These are phyloP conservation scores for Dryas iulia DNA, from an alignment of 1,140 invertebrate species.

Conservation along the genomic window DNA sequence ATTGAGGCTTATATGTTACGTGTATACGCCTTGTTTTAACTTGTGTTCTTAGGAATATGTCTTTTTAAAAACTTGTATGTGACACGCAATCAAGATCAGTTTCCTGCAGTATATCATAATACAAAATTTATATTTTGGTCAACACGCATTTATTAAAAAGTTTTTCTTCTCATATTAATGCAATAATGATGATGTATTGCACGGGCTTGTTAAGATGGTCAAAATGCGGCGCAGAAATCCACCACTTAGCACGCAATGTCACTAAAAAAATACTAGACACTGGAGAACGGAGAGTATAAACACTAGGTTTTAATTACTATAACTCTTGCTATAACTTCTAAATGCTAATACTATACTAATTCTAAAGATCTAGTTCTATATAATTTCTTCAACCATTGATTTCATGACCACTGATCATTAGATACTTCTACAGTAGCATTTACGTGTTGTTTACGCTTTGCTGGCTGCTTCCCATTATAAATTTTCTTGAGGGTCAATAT, in stretches of 20 bases:
- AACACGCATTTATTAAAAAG: no score
- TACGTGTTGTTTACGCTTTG: constrained; percentile 21
- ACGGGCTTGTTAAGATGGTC: not conserved
- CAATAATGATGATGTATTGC: no score
- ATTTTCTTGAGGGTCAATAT: constrained; percentile 5
- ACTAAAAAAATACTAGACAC: not conserved
- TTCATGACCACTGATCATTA: constrained; percentile 6
- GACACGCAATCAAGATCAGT: no score
- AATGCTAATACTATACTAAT: not conserved
- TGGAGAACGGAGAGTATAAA: not conserved
- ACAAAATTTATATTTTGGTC: no score
- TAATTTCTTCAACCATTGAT: not conserved
- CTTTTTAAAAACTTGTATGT: no score
- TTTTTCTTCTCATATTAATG: no score
- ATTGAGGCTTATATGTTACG: no score
- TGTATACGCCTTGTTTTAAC: no score
- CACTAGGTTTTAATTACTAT: not conserved
- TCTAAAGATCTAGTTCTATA: not conserved
- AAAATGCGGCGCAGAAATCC: not conserved
- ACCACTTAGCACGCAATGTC: not conserved
- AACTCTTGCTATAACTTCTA: no score
- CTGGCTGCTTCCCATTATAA: not conserved
- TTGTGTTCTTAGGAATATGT: no score
- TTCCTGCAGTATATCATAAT: no score
- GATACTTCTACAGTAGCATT: not conserved